phyloP scores from a whole-genome alignment of 2,797 vertebrate species.

The Craterocephalus amniculus region DNA sequence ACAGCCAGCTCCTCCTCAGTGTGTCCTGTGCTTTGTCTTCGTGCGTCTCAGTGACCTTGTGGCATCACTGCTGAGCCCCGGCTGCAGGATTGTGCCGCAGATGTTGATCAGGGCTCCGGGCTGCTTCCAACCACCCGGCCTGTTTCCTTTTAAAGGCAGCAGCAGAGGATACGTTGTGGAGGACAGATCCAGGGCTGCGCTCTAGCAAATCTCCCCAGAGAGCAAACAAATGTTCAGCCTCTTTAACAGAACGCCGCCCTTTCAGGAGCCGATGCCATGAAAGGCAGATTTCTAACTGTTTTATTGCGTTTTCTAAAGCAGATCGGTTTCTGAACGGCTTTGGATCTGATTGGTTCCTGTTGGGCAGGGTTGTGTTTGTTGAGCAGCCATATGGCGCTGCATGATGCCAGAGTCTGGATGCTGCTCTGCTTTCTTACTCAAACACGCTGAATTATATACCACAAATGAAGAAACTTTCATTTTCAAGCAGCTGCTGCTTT shows the following conservation, averaged over 20 bases:
- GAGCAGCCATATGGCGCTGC: slow-evolving; percentile 7
- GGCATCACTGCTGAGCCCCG: slow-evolving; percentile 32
- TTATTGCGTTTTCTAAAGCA: neutral
- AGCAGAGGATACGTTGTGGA: slow-evolving; percentile 46
- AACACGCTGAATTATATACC: neutral
- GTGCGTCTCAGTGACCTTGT: slow-evolving; percentile 58
- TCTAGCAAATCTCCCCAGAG: slow-evolving; percentile 31
- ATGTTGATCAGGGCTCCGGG: slow-evolving; percentile 52
- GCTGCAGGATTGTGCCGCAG: slow-evolving; percentile 66
- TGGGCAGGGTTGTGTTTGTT: neutral
- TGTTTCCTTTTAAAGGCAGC: slow-evolving; percentile 52
- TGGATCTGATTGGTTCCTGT: neutral
- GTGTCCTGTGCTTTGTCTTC: slow-evolving; percentile 33
- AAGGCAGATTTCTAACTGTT: neutral
- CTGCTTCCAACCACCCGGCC: slow-evolving; percentile 29
- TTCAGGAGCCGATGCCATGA: neutral
- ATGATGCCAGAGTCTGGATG: neutral
- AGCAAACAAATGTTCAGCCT: slow-evolving; percentile 26
- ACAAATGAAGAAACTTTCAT: neutral
- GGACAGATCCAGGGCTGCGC: slow-evolving; percentile 44
- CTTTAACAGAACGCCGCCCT: neutral
- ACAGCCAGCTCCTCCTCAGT: too few relatives aligned
- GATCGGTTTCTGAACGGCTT: neutral
- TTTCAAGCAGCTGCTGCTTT: too few relatives aligned
- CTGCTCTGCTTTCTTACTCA: neutral